Evolutionary conservation across 2,797 vertebrate species (phyloP).

Genomic region (Gobionotothen gibberifrons): DNA sequence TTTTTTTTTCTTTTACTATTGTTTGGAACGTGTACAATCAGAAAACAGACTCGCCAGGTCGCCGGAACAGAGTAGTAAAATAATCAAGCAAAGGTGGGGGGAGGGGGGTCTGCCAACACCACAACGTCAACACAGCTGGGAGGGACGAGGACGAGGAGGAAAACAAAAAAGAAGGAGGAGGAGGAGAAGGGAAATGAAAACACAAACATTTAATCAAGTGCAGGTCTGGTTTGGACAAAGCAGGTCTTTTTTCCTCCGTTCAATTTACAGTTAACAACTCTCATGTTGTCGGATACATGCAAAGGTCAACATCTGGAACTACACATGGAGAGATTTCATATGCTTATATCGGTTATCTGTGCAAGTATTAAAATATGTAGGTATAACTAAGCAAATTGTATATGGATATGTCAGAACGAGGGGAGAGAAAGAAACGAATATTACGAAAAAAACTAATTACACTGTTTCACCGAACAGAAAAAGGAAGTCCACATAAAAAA

Average conservation of each 20-base stretch:
- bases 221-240: constrained; percentile 83
- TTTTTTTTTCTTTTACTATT: constrained; percentile 72
- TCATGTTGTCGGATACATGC: constrained; percentile 85
- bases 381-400: constrained; percentile 83
- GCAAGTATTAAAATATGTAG: constrained; percentile 85
- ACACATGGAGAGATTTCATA: constrained; percentile 86
- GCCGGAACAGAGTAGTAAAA: constrained; percentile 68
- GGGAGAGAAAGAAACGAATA: constrained; percentile 51
- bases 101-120: constrained; percentile 56
- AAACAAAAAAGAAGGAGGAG: neutral
- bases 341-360: constrained; percentile 86
- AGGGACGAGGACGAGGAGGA: constrained; percentile 6
- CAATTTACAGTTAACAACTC: constrained; percentile 83
- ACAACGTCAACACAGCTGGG: constrained; percentile 66
- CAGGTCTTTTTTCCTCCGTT: constrained; percentile 58
- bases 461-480: constrained; percentile 84
- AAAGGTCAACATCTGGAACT: constrained; percentile 86
- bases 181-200: constrained; percentile 43
- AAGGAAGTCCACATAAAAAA: constrained; percentile 75
- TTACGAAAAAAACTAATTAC: constrained; percentile 79
- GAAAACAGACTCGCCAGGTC: constrained; percentile 71
- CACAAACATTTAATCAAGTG: constrained; percentile 87
- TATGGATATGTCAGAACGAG: constrained; percentile 72
- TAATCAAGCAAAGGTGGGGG: constrained; percentile 78
- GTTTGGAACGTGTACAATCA: constrained; percentile 81